Evolutionary conservation across 2,113 vertebrate genomes (phyloP), one percentile per base, ranked within the genome.

Genomic region (Hystrix cristata): DNA sequence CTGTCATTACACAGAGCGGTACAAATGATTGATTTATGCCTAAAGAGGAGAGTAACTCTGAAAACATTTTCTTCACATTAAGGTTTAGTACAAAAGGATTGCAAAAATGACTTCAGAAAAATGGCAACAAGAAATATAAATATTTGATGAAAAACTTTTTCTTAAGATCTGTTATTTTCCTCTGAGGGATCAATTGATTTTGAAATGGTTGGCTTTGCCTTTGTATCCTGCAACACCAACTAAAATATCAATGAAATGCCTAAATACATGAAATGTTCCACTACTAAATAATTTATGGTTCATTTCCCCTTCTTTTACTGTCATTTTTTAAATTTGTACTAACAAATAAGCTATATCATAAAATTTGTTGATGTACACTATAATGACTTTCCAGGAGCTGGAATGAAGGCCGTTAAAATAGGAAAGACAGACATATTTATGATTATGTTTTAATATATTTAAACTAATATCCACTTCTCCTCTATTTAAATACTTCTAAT

Each of bases 311-410:
- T 83, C 13, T 69, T 69, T 93, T 9, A 23, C 12, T 53, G 23
- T 81, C 34, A 60, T 67, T 87, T 90, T 87, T 92, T 31, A 90
- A 90, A 48, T 88, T 80, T 74, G 23, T 90, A 83, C 43, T 59
- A 21, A 69, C 86, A 10, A 78, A 1, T 78, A 60, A 90, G 53
- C 4, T 51, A 82, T 60, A 76, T 34, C 53, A 85, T 67, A n/a
- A 89, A 89, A 84, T 48, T 88, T 83, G 19, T 23, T 94, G 14
- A 43, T 6, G 10, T 72, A 65, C 2, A 53, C n/a, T 59, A 46
- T 71, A 79, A 64, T 95, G 31, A 4, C 12, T 46, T 81, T 67
- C 60, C 59, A 51, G 59, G 15, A 29, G 38, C 14, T 38, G 79
- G 27, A 64, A 60, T 23, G 29, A 90, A 91, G 16, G 13, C n/a